These are phyloP conservation scores for Drosophila novamexicana DNA, from an alignment of 1,140 invertebrate genomes.

Conservation along the genomic window DNA sequence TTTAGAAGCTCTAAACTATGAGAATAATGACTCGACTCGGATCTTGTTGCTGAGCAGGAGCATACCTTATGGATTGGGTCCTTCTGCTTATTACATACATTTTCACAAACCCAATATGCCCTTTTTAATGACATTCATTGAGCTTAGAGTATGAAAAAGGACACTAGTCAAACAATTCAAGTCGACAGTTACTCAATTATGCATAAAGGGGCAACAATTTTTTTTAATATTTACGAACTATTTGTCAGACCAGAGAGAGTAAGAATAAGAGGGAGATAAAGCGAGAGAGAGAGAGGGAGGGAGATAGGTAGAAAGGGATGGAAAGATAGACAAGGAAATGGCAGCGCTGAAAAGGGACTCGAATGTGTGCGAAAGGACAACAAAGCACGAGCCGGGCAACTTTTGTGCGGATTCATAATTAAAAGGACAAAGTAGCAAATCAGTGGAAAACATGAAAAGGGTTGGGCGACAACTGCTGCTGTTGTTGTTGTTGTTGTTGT, in stretches of 20 bases:
- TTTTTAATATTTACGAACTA: conserved; percentile 79
- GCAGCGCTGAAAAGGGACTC: conserved; percentile 26
- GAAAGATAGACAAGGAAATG: conserved; percentile 21
- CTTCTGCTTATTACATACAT: too few relatives aligned
- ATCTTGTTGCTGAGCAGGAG: too few relatives aligned
- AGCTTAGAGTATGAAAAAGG: not conserved
- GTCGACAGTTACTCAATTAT: conserved; percentile 59
- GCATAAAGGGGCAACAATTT: conserved; percentile 51
- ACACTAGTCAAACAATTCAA: conserved; percentile 6
- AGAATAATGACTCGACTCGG: too few relatives aligned
- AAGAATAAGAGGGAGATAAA: not conserved
- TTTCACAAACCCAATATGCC: too few relatives aligned
- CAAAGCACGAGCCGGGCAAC: conserved; percentile 13
- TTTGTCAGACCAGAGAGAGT: conserved; percentile 41
- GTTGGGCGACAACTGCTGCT: conserved; percentile 19
- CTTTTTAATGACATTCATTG: too few relatives aligned
- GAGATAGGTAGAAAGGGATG: not conserved
- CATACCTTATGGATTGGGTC: too few relatives aligned
- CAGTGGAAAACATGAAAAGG: conserved; percentile 71
- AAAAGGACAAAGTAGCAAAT: conserved; percentile 80
- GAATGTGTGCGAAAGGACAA: conserved; percentile 37
- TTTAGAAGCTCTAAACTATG: too few relatives aligned
- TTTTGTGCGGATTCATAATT: conserved; percentile 70
- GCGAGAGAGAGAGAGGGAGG: not conserved
- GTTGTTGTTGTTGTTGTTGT: conserved; percentile 2